These are phyloP conservation scores for Lutraria rhynchaena DNA, from an alignment of 1,140 invertebrate genomes.

Conservation along the genomic window DNA sequence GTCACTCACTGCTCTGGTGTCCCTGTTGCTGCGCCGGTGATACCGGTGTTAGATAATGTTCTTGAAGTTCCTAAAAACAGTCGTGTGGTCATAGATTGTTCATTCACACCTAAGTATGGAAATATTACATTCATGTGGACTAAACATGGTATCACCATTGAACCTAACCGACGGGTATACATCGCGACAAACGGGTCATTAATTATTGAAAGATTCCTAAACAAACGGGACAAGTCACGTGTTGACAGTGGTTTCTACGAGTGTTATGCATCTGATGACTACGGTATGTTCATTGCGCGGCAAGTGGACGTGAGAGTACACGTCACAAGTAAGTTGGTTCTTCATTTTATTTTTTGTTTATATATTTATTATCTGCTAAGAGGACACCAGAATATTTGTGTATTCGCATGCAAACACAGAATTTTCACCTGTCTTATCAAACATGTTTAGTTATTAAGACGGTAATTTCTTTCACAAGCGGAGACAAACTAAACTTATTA, in stretches of 20 bases:
- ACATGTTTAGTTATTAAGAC: no score
- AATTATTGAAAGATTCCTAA: conserved; percentile 51
- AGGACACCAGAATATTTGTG: no score
- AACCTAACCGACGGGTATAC: conserved; percentile 40
- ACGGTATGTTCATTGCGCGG: conserved; percentile 13
- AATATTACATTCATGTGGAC: conserved; percentile 18
- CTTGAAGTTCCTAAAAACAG: conserved; percentile 41
- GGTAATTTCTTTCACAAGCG: no score
- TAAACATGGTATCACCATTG: conserved; percentile 25
- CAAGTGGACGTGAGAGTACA: conserved; percentile 11
- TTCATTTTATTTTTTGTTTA: background rate
- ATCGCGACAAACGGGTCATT: conserved; percentile 45
- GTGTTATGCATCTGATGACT: conserved; percentile 28
- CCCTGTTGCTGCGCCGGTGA: no score
- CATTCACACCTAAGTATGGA: background rate
- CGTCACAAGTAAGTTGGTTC: conserved; percentile 22
- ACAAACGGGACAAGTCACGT: conserved; percentile 30
- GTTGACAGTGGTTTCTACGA: conserved; percentile 38
- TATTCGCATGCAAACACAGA: no score
- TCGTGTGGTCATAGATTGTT: conserved; percentile 30
- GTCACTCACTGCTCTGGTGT: no score
- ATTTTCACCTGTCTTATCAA: no score
- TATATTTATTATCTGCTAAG: no score
- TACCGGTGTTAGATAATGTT: background rate
- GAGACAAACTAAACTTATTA: no score